Evolutionary conservation across 2,888 invertebrate species (phyloP), one percentile per base, ranked within the genome.

Genomic region (Parnassius mnemosyne): DNA sequence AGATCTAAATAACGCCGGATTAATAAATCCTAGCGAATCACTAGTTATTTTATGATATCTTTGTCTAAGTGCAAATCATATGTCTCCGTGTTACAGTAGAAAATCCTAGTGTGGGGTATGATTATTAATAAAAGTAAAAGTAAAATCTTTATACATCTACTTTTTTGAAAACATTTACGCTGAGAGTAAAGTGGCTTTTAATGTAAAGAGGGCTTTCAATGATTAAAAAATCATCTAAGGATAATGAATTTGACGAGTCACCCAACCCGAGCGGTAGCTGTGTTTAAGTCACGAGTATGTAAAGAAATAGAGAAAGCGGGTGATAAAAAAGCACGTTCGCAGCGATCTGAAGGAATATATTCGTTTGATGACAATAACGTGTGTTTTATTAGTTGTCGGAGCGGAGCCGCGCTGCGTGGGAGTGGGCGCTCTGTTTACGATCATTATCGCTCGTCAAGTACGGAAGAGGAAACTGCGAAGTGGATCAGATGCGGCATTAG

Each of bases 301-400:
- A 54, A 47, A n/a, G 47, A 16, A 20, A 41, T 54, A 51, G 46
- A n/a, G 52, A 51, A 55, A 60, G 53, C 49, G 47, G 44, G 57
- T 53, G 44, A 62, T 62, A 62, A 62, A 62, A 54, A 58, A 11
- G 41, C 53, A 47, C 10, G 57, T 51, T 56, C 13, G 55, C 50
- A 16, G 44, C 62, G 56, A 41, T 16, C 25, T 42, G 12, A 41
- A 53, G 42, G 56, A 47, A 44, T 44, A 46, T 54, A 53, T 58
- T 60, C 66, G 63, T 72, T 72, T 74, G 82, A 81, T 81, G 83
- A 85, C 84, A 85, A 85, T 82, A 80, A 79, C 75, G 78, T 70
- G 71, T 78, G 82, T 82, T 83, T 84, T 82, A 83, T 82, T n/a
- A 73, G 66, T 65, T 65, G 65, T 56, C 53, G 58, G 55, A 57